phyloP scores from a whole-genome alignment of 1,140 invertebrate genomes.

The Wiebesia pumilae region DNA sequence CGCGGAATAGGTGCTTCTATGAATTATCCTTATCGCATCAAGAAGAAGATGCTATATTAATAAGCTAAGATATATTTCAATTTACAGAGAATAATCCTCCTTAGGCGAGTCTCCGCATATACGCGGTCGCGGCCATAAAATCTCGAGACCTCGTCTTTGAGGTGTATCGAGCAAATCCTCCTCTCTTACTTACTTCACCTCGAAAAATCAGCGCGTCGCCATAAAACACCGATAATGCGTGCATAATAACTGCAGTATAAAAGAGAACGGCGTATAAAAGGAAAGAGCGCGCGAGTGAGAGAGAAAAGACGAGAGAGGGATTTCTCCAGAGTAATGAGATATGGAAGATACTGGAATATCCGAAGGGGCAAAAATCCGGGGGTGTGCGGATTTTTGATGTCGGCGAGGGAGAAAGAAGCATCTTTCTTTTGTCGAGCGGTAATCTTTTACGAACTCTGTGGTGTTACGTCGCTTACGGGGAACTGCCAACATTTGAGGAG shows the following conservation, averaged over 20 bases:
- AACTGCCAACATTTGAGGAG: constrained; percentile 47
- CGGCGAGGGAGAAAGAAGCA: constrained; percentile 50
- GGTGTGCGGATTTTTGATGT: constrained; percentile 47
- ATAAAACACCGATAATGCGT: constrained; percentile 64
- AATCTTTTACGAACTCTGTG: constrained; percentile 72
- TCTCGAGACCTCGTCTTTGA: constrained; percentile 42
- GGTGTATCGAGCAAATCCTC: constrained; percentile 46
- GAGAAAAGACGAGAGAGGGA: constrained; percentile 58
- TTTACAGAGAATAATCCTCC: constrained; percentile 46
- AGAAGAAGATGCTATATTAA: constrained; percentile 14
- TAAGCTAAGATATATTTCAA: constrained; percentile 43
- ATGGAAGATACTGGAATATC: constrained; percentile 60
- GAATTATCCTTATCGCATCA: background rate
- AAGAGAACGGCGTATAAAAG: constrained; percentile 58
- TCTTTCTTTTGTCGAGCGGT: constrained; percentile 64
- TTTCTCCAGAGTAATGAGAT: constrained; percentile 70
- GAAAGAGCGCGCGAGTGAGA: background rate
- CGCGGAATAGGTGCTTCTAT: background rate
- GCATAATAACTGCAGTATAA: constrained; percentile 67
- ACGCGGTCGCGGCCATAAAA: constrained; percentile 35
- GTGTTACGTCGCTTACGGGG: constrained; percentile 53
- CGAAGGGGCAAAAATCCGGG: constrained; percentile 55
- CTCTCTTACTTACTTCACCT: constrained; percentile 41
- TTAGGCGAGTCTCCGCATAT: constrained; percentile 22
- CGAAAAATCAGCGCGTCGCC: constrained; percentile 55